Evolutionary conservation across 2,113 vertebrate species (phyloP).

Genomic region (Rhinichthys klamathensis): DNA sequence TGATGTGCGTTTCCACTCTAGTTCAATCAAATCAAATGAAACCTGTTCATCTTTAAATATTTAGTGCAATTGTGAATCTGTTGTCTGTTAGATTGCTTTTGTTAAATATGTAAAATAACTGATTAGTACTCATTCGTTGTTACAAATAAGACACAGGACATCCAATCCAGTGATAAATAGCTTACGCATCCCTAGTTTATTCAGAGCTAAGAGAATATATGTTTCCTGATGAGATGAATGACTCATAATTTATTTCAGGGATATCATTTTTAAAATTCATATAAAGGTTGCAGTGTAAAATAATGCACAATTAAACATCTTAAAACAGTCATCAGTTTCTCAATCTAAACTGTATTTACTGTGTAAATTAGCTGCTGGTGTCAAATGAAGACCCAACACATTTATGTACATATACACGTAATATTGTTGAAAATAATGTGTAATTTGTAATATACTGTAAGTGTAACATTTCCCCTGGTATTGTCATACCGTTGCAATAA

Average conservation of each 20-base stretch:
- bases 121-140: slow-evolving; percentile 32
- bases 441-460: slow-evolving; percentile 59
- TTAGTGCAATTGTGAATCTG: slow-evolving; percentile 19
- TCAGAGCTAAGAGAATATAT: slow-evolving; percentile 29
- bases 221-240: slow-evolving; percentile 30
- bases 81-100: neutral
- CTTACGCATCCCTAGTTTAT: slow-evolving; percentile 54
- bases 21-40: neutral
- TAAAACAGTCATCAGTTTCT: slow-evolving; percentile 57
- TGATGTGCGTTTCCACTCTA: neutral
- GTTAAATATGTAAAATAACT: neutral
- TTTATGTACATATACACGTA: slow-evolving; percentile 73
- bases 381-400: slow-evolving; percentile 64
- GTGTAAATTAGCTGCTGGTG: slow-evolving; percentile 76
- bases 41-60: slow-evolving; percentile 1
- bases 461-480: slow-evolving; percentile 56
- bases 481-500: slow-evolving; percentile 70
- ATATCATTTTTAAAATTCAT: slow-evolving; percentile 30
- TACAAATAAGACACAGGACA: slow-evolving; percentile 80
- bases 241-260: slow-evolving; percentile 50
- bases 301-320: neutral
- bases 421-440: slow-evolving; percentile 71
- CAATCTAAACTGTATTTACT: slow-evolving; percentile 76
- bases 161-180: slow-evolving; percentile 77
- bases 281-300: neutral